These are phyloP conservation scores for Thelaira solivaga DNA, from an alignment of 2,888 invertebrate genomes.

Conservation along the genomic window DNA sequence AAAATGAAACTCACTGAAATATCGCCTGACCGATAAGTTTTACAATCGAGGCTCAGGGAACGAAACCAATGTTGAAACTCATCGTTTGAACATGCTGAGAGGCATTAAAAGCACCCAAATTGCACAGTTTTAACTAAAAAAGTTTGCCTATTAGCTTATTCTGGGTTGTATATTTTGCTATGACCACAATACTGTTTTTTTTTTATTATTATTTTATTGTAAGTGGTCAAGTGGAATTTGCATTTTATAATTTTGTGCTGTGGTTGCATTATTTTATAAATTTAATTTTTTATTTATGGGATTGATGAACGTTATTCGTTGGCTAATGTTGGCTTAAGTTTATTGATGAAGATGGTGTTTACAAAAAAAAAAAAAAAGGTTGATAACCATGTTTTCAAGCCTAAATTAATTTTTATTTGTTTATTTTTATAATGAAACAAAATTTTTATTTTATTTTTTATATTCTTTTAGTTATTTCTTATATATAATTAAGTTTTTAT, in stretches of 20 bases:
- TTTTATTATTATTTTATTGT: slow-evolving; percentile 33
- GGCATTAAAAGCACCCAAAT: too few species aligned
- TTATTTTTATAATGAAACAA: slow-evolving; percentile 5
- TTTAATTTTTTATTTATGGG: slow-evolving; percentile 11
- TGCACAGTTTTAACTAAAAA: too few species aligned
- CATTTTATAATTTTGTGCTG: background rate
- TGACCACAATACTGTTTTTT: slow-evolving; percentile 3
- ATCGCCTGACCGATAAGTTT: too few species aligned
- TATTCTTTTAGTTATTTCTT: too few species aligned
- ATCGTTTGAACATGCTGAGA: too few species aligned
- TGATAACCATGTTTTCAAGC: background rate
- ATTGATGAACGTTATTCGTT: slow-evolving; percentile 18
- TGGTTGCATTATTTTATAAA: background rate
- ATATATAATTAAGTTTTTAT: background rate
- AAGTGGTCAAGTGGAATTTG: slow-evolving; percentile 54
- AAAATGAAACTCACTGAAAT: too few species aligned
- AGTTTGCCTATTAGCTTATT: too few species aligned
- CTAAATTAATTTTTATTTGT: slow-evolving; percentile 12
- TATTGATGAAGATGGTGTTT: background rate
- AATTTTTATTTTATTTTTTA: slow-evolving; percentile 2
- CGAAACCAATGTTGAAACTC: too few species aligned
- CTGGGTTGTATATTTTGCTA: slow-evolving; percentile 2
- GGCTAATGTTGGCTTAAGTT: slow-evolving; percentile 7
- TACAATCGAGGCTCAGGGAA: too few species aligned
- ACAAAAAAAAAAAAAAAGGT: background rate